A percentile compares a stretch with the other conserved stretches of the same genome.
These are phyloP conservation scores for Elmis aenea DNA, from an alignment of 2,888 invertebrate species.

Conservation along the genomic window DNA sequence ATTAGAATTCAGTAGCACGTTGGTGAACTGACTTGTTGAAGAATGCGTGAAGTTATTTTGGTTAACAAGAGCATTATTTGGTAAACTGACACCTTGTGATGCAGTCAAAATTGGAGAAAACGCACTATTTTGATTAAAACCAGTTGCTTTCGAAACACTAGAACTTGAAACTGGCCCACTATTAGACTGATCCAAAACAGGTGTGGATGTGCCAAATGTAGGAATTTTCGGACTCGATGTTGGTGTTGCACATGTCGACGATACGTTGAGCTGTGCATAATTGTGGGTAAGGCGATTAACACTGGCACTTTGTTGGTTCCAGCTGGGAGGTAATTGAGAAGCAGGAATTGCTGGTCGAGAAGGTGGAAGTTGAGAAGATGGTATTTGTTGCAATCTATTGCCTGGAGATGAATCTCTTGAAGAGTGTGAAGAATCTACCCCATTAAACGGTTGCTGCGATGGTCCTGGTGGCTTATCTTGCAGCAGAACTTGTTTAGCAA, in stretches of 20 bases:
- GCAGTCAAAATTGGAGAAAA: constrained; percentile 5
- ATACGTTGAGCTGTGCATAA: constrained; percentile 24
- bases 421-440: constrained; percentile 41
- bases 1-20: constrained; percentile 4
- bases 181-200: constrained; percentile 15
- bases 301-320: constrained; percentile 9
- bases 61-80: background rate
- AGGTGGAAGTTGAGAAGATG: constrained; percentile 35
- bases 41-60: constrained; percentile 11
- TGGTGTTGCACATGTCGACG: constrained; percentile 25
- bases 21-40: constrained; percentile 6
- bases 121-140: constrained; percentile 6
- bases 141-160: background rate
- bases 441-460: constrained; percentile 33
- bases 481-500: constrained; percentile 14
- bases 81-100: background rate
- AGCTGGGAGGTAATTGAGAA: constrained; percentile 34
- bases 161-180: constrained; percentile 2
- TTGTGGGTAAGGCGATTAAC: constrained; percentile 26
- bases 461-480: constrained; percentile 8
- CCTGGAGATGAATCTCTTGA: constrained; percentile 44
- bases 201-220: constrained; percentile 35
- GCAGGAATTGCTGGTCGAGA: constrained; percentile 31
- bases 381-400: constrained; percentile 29
- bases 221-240: constrained; percentile 28